Conservation (phyloP, 2,888 invertebrate genomes). For the Drosophila koepferae region DNA sequence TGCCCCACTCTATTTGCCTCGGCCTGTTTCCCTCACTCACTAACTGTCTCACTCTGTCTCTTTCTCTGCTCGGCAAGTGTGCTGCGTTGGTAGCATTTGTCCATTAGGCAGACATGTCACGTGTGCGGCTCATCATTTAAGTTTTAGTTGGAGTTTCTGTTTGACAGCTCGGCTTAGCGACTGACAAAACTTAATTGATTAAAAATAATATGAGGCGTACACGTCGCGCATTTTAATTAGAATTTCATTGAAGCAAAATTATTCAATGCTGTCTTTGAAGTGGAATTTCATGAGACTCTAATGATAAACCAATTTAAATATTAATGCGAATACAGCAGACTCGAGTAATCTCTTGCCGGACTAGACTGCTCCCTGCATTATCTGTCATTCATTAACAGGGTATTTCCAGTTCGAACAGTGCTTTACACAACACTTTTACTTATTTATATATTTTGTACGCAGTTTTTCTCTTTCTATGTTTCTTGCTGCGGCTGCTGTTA, state of each 20-base stretch:
- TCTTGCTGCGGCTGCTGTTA: constrained; percentile 62
- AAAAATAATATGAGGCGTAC: constrained; percentile 69
- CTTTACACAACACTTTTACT: constrained; percentile 24
- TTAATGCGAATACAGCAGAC: too few species aligned
- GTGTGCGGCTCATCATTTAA: constrained; percentile 72
- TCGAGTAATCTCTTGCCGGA: not conserved
- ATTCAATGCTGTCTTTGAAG: constrained; percentile 21
- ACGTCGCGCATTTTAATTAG: constrained; percentile 59
- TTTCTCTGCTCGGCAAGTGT: not conserved
- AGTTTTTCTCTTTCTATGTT: constrained; percentile 18
- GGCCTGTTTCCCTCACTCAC: too few species aligned
- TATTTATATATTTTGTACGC: constrained; percentile 20
- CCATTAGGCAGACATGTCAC: constrained; percentile 71
- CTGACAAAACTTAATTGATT: constrained; percentile 78
- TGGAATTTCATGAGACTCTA: not conserved
- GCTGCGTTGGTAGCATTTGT: constrained; percentile 7
- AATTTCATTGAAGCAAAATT: not conserved
- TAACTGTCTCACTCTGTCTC: not conserved
- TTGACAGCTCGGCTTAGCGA: constrained; percentile 16
- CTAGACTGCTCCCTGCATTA: not conserved
- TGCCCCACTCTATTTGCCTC: not conserved
- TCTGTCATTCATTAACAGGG: not conserved
- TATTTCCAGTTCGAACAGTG: constrained; percentile 13
- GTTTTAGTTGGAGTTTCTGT: constrained; percentile 55
- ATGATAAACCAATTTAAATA: not conserved